These are phyloP conservation scores for Phaethornis superciliosus DNA, from an alignment of 2,113 vertebrate species.

Conservation along the genomic window DNA sequence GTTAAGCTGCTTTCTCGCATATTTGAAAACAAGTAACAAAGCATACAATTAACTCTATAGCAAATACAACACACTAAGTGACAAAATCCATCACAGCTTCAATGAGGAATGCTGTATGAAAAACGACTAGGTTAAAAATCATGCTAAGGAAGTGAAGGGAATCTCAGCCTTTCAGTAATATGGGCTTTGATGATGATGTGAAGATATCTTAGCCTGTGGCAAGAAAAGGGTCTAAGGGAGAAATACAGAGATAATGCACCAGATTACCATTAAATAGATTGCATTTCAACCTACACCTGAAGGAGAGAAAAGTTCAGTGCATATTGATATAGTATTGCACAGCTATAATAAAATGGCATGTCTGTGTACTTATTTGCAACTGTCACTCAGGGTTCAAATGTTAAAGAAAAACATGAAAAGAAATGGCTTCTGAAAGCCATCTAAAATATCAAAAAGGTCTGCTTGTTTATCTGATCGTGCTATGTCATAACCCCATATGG, in stretches of 20 bases:
- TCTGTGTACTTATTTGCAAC: not conserved
- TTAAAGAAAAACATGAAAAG: not conserved
- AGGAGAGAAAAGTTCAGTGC: not conserved
- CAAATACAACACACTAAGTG: not conserved
- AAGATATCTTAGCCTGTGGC: not conserved
- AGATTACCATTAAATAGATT: not conserved
- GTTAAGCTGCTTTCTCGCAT: not conserved
- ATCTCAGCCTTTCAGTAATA: not conserved
- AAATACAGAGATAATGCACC: not conserved
- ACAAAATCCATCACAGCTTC: not conserved
- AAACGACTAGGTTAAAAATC: not conserved
- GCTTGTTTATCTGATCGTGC: not conserved
- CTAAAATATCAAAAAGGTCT: not conserved
- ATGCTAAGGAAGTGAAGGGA: not conserved
- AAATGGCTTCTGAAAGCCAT: not conserved
- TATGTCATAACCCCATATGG: not conserved
- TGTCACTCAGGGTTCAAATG: not conserved
- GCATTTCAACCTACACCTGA: not conserved
- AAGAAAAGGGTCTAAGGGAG: not conserved
- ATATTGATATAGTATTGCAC: not conserved
- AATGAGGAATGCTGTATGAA: not conserved
- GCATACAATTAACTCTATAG: not conserved
- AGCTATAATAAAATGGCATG: not conserved
- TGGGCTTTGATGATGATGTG: not conserved
- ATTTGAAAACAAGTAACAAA: not conserved